Base-by-base conservation (phyloP, 2,797 vertebrate genomes). In the Antrozous pallidus region DNA sequence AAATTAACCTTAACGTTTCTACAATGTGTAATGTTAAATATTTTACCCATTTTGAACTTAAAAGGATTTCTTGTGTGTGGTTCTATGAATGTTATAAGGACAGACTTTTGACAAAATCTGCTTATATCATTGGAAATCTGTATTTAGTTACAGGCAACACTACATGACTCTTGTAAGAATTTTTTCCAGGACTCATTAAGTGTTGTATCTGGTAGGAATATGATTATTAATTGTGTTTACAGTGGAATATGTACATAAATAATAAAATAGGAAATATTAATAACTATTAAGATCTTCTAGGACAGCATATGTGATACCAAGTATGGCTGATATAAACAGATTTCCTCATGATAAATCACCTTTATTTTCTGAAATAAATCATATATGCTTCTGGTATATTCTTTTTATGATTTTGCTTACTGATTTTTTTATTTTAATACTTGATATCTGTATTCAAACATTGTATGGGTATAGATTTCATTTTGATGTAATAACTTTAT, bases 401-500 rank as follows among this genome's bases (percentile, higher is more conserved):
- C 70, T 91, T 90, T 74, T 80, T 85, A 75, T 94, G 86, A 94
- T 93, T 94, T 94, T 69, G 49, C 40, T 80, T 75, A 38, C 58
- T 93, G 81, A 80, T 79, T 71, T 79, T 71, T 28, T 47, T 90
- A 56, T 85, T 96, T 94, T 40, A 85, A 69, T 78, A 90, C 42
- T 90, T 82, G 38, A 54, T 81, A 49, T 79, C 71, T 80, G 16
- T 54, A 92, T 91, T 90, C 65, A 93, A 67, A 81, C 67, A 56
- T 12, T 8, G 47, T 65, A 8, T 75, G n/a, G 47, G 49, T 24
- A 42, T 58, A 65, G 63, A 75, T 51, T 91, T 87, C 81, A 31
- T 61, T 86, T 75, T 86, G 65, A 80, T 54, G 14, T 51, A 33
- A 24, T 36, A 40, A 79, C 42, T 95, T 84, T 90, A 88, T 90